Percentiles rank a stretch among this genome's conserved stretches.
Evolutionary conservation across 1,140 invertebrate species (phyloP).

Genomic region (Drosophila lini): DNA sequence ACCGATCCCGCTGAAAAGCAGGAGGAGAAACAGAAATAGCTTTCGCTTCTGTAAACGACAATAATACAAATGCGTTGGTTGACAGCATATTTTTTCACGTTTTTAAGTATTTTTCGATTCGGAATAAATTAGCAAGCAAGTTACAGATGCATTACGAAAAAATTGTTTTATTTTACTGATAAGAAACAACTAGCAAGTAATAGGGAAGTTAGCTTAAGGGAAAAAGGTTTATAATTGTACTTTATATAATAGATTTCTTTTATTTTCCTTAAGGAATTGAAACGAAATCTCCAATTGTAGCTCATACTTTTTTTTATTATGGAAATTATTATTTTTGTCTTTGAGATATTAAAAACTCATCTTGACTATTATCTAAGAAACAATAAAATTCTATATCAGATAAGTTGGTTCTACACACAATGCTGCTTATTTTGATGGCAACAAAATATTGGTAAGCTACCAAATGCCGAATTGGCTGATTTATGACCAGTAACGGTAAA

Average conservation of each 20-base stretch:
- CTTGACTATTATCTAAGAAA: no score
- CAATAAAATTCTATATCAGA: no score
- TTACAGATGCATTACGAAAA: slow-evolving; percentile 6
- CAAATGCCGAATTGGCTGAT: slow-evolving; percentile 4
- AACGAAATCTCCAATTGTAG: no score
- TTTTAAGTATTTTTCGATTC: slow-evolving; percentile 28
- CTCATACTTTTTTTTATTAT: no score
- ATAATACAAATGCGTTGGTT: slow-evolving; percentile 10
- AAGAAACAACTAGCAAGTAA: background rate
- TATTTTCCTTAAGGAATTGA: no score
- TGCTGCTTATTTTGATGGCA: background rate
- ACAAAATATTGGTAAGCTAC: slow-evolving; percentile 1
- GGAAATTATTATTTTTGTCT: no score
- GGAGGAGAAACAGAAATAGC: slow-evolving; percentile 71
- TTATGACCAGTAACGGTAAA: slow-evolving; percentile 21
- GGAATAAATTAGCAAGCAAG: slow-evolving; percentile 40
- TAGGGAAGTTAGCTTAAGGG: background rate
- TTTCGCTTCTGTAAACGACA: slow-evolving; percentile 3
- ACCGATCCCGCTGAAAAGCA: slow-evolving; percentile 50
- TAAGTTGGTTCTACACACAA: no score
- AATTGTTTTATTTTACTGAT: background rate
- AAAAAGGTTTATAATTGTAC: no score
- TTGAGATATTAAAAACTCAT: no score
- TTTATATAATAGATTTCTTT: no score
- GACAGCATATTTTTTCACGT: slow-evolving; percentile 32